Evolutionary conservation across 2,888 invertebrate genomes (phyloP), one percentile per base, ranked within the genome.

Genomic region (Drosophila diplacantha): DNA sequence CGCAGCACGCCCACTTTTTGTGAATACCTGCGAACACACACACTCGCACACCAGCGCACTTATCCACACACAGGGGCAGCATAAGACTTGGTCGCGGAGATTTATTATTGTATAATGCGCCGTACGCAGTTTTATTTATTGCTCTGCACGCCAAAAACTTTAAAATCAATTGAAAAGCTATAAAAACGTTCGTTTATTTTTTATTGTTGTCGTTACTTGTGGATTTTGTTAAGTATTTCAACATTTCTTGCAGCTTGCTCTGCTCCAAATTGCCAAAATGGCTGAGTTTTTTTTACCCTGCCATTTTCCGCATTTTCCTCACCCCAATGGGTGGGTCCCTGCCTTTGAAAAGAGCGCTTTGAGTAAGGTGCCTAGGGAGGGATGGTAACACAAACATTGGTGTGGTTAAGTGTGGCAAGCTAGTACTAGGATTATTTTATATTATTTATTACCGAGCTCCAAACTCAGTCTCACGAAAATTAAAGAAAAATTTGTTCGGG

Each of bases 21-120:
- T 41, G 39, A 39, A 43, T 59, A 44, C 55, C 26, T 63, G 51
- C 20, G 26, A 46, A 29, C 34, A 60, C 54, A 26, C 18, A 5
- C 24, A 29, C 20, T 8, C 53, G 18, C 24, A 22, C 22, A 43
- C 20, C 53, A 29, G 7, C 22, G 35, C 43, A 51, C 18, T 51
- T 51, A 43, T 51, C 24, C 14, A 51, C 20, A 59, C 20, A n/a
- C 43, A 24, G 22, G 60, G 26, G 9, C 41, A 31, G 24, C 18
- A 35, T 32, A 20, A 7, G 46, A 57, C 39, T 46, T 54, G 66
- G 66, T 70, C 54, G 53, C 46, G 58, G 58, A 80, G 78, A 79
- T 84, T 79, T 83, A 79, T 79, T 79, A 79, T 79, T 79, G 84
- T 84, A 79, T 84, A 79, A 84, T 84, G 63, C 65, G 81, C 63